These are phyloP conservation scores for Oceanites oceanicus DNA, from an alignment of 2,113 vertebrate species.

Conservation along the genomic window DNA sequence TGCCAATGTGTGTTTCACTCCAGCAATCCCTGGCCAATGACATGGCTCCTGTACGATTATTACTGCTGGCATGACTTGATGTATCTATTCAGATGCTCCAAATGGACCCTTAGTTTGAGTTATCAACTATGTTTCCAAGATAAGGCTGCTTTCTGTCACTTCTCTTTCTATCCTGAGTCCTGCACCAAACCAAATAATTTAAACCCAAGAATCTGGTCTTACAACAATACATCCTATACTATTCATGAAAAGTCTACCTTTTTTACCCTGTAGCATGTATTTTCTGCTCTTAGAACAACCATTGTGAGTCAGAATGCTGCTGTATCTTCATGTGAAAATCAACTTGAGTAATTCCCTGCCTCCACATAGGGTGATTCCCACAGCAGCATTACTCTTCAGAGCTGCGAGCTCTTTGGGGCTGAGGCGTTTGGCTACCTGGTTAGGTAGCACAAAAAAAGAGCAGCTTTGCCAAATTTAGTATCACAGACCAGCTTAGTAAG, in stretches of 20 bases:
- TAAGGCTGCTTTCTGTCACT: neutral
- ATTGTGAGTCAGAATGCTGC: neutral
- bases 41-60: neutral
- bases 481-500: neutral
- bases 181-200: neutral
- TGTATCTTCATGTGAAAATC: neutral
- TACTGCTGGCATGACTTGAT: neutral
- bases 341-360: neutral
- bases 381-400: neutral
- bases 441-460: neutral
- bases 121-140: neutral
- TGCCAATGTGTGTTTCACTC: neutral
- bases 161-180: neutral
- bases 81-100: neutral
- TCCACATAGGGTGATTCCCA: neutral
- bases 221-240: neutral
- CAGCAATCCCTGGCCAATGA: neutral
- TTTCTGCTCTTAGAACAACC: neutral
- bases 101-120: neutral
- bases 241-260: neutral
- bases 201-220: neutral
- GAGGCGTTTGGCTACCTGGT: neutral
- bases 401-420: neutral
- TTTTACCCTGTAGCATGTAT: neutral
- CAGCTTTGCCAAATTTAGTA: neutral